Conservation (phyloP, 2,888 invertebrate genomes). For the Hetaerina titia region DNA sequence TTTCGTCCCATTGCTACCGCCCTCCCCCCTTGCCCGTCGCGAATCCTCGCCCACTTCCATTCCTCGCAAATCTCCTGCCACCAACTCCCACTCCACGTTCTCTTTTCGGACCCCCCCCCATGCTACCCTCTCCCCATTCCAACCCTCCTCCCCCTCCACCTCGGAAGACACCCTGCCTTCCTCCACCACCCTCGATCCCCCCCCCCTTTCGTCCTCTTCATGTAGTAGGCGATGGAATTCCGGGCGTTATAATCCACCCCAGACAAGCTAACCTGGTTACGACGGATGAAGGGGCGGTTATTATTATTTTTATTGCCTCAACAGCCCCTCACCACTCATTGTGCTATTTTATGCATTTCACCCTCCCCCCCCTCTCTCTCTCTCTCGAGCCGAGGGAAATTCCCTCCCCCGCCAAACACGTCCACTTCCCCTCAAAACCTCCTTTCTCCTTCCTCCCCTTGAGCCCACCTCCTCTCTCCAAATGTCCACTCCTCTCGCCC, state of each 20-base stretch:
- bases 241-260: constrained; percentile 47
- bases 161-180: neutral
- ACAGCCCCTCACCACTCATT: constrained; percentile 18
- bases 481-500: neutral
- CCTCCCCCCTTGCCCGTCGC: neutral
- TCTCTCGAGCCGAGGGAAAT: neutral
- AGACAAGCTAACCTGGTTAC: constrained; percentile 62
- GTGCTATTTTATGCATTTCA: constrained; percentile 43
- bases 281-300: constrained; percentile 50
- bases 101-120: neutral
- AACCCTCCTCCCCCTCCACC: neutral
- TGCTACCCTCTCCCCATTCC: neutral
- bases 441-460: neutral
- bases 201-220: neutral
- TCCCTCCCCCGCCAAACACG: neutral
- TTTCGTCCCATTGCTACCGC: neutral
- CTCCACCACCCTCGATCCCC: neutral
- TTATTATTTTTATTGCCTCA: constrained; percentile 61
- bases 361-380: neutral
- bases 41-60: neutral
- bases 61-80: neutral
- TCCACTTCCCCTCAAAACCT: neutral
- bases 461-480: neutral
- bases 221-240: constrained; percentile 23
- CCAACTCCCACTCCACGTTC: neutral